phyloP scores from a whole-genome alignment of 2,797 vertebrate species.

The Tokudaia tokunoshimensis region DNA sequence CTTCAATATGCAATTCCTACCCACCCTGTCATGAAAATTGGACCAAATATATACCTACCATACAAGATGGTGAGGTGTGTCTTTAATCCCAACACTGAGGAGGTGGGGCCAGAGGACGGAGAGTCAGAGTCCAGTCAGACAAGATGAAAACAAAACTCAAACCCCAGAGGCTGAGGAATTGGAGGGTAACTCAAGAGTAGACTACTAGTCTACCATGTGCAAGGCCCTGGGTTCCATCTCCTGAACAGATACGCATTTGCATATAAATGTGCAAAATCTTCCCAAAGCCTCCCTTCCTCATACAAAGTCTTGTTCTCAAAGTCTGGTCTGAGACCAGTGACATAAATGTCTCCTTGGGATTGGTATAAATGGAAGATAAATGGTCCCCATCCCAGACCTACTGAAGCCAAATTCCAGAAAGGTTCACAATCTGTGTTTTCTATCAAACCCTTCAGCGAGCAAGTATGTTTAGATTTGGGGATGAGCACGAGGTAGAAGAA shows the following conservation, averaged over 20 bases:
- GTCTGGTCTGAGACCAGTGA: not conserved
- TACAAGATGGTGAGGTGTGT: not conserved
- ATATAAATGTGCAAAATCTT: not conserved
- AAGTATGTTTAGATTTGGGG: not conserved
- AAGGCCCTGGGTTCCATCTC: not conserved
- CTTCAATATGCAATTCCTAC: not conserved
- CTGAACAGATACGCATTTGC: not conserved
- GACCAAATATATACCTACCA: not conserved
- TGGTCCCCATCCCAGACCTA: not conserved
- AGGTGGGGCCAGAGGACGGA: not conserved
- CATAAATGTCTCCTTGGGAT: not conserved
- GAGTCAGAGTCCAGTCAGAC: not conserved
- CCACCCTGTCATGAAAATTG: not conserved
- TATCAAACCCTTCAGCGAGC: rapidly evolving
- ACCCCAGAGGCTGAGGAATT: not conserved
- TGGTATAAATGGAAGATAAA: not conserved
- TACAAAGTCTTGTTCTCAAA: not conserved
- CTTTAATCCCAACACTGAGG: not conserved
- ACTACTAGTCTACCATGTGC: not conserved
- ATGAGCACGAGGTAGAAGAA: rapidly evolving
- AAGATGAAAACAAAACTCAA: not conserved
- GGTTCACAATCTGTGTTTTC: not conserved
- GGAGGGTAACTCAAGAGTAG: not conserved
- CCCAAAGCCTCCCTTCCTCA: too few species aligned
- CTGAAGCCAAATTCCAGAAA: not conserved